phyloP scores from a whole-genome alignment of 2,797 vertebrate species.

The Danio tinwini region DNA sequence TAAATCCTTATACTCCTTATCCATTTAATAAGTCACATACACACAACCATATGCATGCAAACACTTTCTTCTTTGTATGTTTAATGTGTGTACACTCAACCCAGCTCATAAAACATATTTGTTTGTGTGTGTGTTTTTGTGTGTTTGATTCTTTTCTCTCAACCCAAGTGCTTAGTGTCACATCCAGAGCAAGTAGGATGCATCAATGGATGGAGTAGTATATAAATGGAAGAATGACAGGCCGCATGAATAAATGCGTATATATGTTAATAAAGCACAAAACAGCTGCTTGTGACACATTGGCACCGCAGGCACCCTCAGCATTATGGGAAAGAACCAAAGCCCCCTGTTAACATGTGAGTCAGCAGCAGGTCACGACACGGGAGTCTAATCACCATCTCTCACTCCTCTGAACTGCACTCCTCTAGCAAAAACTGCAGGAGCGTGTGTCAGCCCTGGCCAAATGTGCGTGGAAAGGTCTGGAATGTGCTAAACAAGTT shows the following conservation, averaged over 20 bases:
- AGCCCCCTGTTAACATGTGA: constrained; percentile 39
- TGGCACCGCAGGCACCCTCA: constrained; percentile 37
- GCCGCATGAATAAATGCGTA: constrained; percentile 56
- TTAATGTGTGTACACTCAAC: constrained; percentile 27
- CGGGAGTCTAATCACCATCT: constrained; percentile 35
- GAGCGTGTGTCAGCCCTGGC: constrained; percentile 8
- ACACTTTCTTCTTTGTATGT: constrained; percentile 4
- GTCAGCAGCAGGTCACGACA: constrained; percentile 46
- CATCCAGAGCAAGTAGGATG: constrained; percentile 69
- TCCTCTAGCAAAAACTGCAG: background rate
- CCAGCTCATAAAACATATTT: constrained; percentile 14
- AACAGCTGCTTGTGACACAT: constrained; percentile 64
- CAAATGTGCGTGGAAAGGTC: background rate
- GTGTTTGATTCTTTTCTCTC: constrained; percentile 45
- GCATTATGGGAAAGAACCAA: constrained; percentile 33
- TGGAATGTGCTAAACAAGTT: constrained; percentile 14
- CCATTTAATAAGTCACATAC: background rate
- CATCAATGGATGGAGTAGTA: constrained; percentile 13
- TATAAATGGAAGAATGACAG: constrained; percentile 41
- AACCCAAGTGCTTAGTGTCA: constrained; percentile 69
- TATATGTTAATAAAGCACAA: constrained; percentile 59
- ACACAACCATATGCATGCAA: constrained; percentile 1
- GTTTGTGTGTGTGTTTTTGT: constrained; percentile 1
- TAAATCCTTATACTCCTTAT: background rate
- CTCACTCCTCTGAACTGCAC: constrained; percentile 9